Conservation (phyloP, 2,797 vertebrate species). For the Poeciliopsis gracilis region DNA sequence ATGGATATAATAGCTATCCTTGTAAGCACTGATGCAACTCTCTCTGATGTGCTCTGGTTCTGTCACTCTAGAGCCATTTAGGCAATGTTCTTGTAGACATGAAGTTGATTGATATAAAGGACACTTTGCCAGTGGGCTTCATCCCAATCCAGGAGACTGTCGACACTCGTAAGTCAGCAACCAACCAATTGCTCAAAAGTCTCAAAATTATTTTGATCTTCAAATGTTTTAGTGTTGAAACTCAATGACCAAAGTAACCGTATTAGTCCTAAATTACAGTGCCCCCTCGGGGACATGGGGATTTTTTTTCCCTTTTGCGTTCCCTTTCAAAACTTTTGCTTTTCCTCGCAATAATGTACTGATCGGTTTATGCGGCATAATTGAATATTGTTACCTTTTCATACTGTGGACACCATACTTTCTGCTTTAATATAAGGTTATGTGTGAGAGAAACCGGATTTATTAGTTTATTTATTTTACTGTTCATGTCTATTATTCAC, state of each 20-base stretch:
- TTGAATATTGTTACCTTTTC: no score
- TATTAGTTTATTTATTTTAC: no score
- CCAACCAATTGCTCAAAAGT: conserved; percentile 6
- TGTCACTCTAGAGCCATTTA: conserved; percentile 89
- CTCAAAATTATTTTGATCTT: neutral
- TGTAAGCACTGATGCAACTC: neutral
- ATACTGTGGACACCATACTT: no score
- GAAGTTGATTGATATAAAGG: conserved; percentile 98
- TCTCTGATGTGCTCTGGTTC: neutral
- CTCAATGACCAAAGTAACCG: neutral
- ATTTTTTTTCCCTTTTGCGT: no score
- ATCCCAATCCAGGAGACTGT: conserved; percentile 98
- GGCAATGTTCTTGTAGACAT: conserved; percentile 98
- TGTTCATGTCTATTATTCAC: no score
- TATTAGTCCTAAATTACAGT: neutral
- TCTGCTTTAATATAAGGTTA: no score
- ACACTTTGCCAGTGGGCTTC: conserved; percentile 97
- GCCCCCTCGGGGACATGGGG: no score
- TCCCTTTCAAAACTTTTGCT: no score
- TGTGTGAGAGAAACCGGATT: no score
- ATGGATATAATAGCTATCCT: neutral
- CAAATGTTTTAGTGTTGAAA: neutral
- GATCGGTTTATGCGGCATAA: no score
- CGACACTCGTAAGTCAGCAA: conserved; percentile 90
- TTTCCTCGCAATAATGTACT: no score